Evolutionary conservation across 1,140 invertebrate genomes (phyloP), one percentile per base, ranked within the genome.

Genomic region (Aphaenogaster rudis): DNA sequence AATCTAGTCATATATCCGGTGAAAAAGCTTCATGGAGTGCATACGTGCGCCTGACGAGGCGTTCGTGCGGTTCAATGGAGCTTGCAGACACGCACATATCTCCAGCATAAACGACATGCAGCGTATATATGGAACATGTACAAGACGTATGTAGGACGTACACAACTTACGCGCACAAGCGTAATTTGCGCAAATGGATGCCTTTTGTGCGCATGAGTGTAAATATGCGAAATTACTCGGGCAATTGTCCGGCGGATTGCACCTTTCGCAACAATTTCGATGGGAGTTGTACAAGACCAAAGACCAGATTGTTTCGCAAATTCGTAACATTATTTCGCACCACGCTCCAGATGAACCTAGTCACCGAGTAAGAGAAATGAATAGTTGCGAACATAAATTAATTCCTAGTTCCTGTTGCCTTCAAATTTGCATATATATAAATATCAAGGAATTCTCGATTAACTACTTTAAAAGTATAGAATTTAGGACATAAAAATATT

Each of bases 171-270:
- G 45, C 64, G 86, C 42, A 66, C 36, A 57, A 63, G 88, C 59
- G 88, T 89, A 88, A 89, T 89, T 89, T 89, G 45, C 72, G 59
- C 87, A 89, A 89, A 89, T 88, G 81, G 57, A 21, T 28, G 74
- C 72, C 87, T 80, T 89, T 89, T 89, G 87, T 67, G 63, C 87
- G 42, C 42, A 50, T 17, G 21, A 54, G 72, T 64, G 88, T 88
- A 88, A 88, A 88, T 88, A 84, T 84, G 88, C 78, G 76, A 86
- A 88, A 89, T 88, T 89, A 89, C 48, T 57, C n/a, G 39, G 66
- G 81, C 86, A 88, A 88, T 88, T 88, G 88, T 71, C 67, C 72
- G n/a, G 39, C 28, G 28, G 17, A 85, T 85, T 84, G 42, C 28
- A 79, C n/a, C 57, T 66, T 79, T 88, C 54, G 39, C 17, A 48